Evolutionary conservation across 2,797 vertebrate genomes (phyloP).

Genomic region (Bovichtus variegatus): DNA sequence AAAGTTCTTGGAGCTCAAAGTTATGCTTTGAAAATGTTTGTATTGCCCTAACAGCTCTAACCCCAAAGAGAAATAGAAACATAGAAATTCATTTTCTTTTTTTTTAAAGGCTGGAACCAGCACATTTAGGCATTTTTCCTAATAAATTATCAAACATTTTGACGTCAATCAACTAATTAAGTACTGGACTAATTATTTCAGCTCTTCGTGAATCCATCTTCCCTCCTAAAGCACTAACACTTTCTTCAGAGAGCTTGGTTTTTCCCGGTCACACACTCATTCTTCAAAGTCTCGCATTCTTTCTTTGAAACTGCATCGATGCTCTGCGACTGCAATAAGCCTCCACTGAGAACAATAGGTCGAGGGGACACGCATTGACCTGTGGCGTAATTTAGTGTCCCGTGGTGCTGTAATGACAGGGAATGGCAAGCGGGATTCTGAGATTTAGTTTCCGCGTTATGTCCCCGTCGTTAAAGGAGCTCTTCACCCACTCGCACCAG

Average conservation of each 20-base stretch:
- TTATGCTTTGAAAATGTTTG: neutral
- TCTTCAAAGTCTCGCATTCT: neutral
- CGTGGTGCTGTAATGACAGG: neutral
- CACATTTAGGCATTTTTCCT: fast-evolving
- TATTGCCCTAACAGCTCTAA: neutral
- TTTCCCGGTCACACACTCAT: neutral
- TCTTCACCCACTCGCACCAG: slow-evolving; percentile 39
- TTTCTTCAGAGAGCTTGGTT: neutral
- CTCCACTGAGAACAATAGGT: slow-evolving; percentile 31
- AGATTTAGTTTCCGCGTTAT: slow-evolving; percentile 1
- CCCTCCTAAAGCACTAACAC: neutral
- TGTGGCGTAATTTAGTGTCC: slow-evolving; percentile 11
- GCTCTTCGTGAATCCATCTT: neutral
- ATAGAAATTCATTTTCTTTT: too few relatives aligned
- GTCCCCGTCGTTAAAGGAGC: slow-evolving; percentile 36
- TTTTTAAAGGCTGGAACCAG: neutral
- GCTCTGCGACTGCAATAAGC: slow-evolving; percentile 27
- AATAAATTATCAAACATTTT: neutral
- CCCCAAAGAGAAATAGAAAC: too few relatives aligned
- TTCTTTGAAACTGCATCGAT: neutral
- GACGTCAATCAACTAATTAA: neutral
- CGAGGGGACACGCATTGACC: slow-evolving; percentile 32
- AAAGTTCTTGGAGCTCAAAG: neutral
- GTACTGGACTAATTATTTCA: neutral
- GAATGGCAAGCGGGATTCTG: neutral